These are phyloP conservation scores for Maniola jurtina DNA, from an alignment of 1,140 invertebrate species.

Conservation along the genomic window DNA sequence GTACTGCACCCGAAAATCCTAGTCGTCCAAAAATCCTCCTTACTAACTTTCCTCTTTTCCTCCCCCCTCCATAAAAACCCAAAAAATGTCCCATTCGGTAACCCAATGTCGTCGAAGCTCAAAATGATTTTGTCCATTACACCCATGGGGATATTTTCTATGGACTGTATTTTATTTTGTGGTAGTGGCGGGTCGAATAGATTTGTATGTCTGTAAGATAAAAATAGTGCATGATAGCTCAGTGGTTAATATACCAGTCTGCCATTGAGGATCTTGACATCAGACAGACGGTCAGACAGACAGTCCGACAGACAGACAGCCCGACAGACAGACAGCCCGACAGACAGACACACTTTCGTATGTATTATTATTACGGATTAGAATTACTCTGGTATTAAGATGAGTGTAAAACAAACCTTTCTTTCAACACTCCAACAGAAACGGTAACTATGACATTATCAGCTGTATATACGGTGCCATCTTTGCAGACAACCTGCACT, in stretches of 20 bases:
- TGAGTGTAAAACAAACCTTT: slow-evolving; percentile 52
- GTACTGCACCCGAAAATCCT: slow-evolving; percentile 40
- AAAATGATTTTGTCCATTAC: slow-evolving; percentile 53
- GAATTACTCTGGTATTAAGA: too few relatives aligned
- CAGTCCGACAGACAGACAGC: too few relatives aligned
- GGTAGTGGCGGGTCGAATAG: slow-evolving; percentile 50
- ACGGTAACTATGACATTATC: slow-evolving; percentile 84
- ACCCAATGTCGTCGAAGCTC: slow-evolving; percentile 37
- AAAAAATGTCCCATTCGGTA: slow-evolving; percentile 29
- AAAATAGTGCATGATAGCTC: neutral
- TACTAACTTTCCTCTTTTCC: slow-evolving; percentile 34
- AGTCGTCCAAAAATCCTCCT: slow-evolving; percentile 40
- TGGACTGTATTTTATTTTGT: slow-evolving; percentile 41
- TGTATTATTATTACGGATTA: too few relatives aligned
- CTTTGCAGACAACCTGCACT: slow-evolving; percentile 73
- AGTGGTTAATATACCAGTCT: too few relatives aligned
- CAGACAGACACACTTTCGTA: too few relatives aligned
- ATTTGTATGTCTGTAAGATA: slow-evolving; percentile 42
- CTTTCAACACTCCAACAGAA: slow-evolving; percentile 85
- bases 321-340: too few relatives aligned
- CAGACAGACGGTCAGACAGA: too few relatives aligned
- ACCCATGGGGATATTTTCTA: slow-evolving; percentile 51
- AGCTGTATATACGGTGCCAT: slow-evolving; percentile 78
- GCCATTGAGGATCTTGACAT: too few relatives aligned
- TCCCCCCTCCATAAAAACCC: slow-evolving; percentile 42